Conservation (phyloP, 2,797 vertebrate species). For the Liasis olivaceus region DNA sequence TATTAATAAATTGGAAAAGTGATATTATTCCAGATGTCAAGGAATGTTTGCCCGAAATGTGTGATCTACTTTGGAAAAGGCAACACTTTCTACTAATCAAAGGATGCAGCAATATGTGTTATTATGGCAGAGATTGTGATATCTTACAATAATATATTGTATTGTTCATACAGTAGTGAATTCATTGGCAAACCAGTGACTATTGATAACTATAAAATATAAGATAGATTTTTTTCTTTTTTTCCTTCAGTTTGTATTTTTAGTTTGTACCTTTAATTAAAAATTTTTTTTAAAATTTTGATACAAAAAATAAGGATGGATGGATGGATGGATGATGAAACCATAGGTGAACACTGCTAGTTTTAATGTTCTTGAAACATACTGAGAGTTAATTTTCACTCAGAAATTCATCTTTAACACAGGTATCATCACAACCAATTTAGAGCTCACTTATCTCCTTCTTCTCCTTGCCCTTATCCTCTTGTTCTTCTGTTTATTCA, state of each 20-base stretch:
- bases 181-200: neutral
- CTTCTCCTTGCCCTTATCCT: neutral
- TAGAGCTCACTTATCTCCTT: neutral
- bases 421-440: neutral
- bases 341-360: neutral
- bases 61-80: neutral
- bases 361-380: neutral
- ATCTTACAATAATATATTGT: neutral
- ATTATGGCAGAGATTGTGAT: neutral
- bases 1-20: neutral
- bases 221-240: neutral
- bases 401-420: neutral
- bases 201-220: neutral
- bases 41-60: neutral
- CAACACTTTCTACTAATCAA: neutral
- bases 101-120: neutral
- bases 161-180: neutral
- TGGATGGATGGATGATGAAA: neutral
- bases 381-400: neutral
- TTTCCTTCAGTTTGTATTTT: neutral
- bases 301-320: neutral
- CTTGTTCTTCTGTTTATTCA: neutral
- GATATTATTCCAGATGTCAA: neutral
- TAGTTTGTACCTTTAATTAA: neutral
- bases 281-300: neutral